phyloP scores from a whole-genome alignment of 2,113 vertebrate species.

The Nothocercus julius region DNA sequence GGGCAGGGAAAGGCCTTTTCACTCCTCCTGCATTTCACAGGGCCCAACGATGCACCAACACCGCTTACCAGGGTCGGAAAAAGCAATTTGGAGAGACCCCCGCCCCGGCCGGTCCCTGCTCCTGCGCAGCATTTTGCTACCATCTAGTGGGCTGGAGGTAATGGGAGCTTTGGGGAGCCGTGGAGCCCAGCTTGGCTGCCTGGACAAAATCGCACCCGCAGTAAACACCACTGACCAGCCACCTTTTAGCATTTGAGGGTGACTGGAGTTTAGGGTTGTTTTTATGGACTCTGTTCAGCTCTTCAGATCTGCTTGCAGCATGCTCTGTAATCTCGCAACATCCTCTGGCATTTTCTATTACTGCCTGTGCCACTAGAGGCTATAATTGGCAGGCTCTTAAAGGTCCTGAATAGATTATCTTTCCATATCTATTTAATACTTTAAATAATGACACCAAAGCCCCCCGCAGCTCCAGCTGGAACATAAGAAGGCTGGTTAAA shows the following conservation, averaged over 20 bases:
- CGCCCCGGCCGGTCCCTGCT: no score
- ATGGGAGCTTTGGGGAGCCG: background rate
- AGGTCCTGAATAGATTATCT: conserved; percentile 13
- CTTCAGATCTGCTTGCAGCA: background rate
- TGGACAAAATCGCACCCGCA: background rate
- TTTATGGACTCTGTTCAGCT: background rate
- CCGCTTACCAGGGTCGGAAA: background rate
- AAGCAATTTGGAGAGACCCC: background rate
- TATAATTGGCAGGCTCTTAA: conserved; percentile 1
- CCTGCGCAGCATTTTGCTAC: conserved; percentile 18
- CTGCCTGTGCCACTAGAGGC: background rate
- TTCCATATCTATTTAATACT: conserved; percentile 37
- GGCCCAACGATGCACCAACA: background rate
- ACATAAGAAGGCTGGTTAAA: conserved; percentile 11
- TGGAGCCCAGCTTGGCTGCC: no score
- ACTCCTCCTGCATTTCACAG: background rate
- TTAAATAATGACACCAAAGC: conserved; percentile 22
- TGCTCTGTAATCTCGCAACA: background rate
- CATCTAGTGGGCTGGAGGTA: conserved; percentile 37
- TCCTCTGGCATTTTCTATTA: conserved; percentile 1
- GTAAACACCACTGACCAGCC: background rate
- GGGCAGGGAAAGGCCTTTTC: background rate
- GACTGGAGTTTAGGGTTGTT: background rate
- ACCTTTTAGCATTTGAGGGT: background rate
- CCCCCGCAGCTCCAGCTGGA: conserved; percentile 11